Percentiles rank a stretch among this genome's conserved stretches.
phyloP scores from a whole-genome alignment of 2,797 vertebrate genomes.

The Acridotheres tristis region DNA sequence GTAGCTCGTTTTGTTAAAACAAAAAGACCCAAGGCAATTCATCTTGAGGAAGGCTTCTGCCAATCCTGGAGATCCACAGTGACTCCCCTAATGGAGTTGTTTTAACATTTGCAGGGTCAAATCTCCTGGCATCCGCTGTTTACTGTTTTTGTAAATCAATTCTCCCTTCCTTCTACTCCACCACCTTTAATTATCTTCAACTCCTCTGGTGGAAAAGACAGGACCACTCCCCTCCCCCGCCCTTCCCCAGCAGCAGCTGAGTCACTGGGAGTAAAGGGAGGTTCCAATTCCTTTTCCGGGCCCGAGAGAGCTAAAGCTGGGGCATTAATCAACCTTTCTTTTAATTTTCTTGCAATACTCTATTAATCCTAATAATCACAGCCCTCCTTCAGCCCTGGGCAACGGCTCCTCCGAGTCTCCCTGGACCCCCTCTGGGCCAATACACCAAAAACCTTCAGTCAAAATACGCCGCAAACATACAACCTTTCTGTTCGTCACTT shows the following conservation, averaged over 20 bases:
- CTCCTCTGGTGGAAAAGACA: background rate
- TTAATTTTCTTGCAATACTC: background rate
- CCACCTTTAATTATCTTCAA: background rate
- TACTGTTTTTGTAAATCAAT: background rate
- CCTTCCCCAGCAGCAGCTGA: background rate
- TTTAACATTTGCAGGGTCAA: background rate
- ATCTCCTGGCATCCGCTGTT: background rate
- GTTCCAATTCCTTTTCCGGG: background rate
- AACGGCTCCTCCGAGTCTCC: background rate
- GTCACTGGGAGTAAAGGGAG: background rate
- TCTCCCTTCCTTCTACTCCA: background rate
- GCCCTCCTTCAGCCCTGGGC: background rate
- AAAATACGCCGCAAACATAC: background rate
- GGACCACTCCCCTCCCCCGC: background rate
- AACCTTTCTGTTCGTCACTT: background rate
- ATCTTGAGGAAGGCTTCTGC: background rate
- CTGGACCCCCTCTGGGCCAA: background rate
- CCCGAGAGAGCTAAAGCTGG: background rate
- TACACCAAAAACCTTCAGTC: background rate
- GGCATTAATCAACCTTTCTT: background rate
- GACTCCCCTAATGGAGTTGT: background rate
- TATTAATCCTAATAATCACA: background rate
- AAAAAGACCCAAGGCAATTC: background rate
- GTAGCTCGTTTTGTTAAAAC: background rate
- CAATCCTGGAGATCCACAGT: background rate